phyloP scores from a whole-genome alignment of 2,888 invertebrate species.

The Temnothorax rugatulus region DNA sequence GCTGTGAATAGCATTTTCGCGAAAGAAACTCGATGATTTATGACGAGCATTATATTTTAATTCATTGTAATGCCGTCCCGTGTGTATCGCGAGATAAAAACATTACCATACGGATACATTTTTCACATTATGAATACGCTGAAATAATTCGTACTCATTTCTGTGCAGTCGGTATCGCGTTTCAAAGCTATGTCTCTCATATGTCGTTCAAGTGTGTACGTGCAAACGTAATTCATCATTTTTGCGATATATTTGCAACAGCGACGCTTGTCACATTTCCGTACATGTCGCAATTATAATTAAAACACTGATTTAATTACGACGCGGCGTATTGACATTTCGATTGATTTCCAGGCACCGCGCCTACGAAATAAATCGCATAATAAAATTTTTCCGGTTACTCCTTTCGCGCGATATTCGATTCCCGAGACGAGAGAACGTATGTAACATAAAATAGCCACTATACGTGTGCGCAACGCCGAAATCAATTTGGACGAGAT shows the following conservation, averaged over 20 bases:
- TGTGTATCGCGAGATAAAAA: constrained; percentile 30
- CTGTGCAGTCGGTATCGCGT: neutral
- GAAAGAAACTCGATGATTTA: constrained; percentile 28
- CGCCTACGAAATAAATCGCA: constrained; percentile 15
- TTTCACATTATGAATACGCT: constrained; percentile 8
- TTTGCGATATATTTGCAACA: constrained; percentile 26
- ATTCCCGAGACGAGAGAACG: neutral
- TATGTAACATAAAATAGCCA: constrained; percentile 7
- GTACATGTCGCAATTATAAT: constrained; percentile 14
- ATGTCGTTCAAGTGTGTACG: no score
- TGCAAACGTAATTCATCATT: constrained; percentile 32
- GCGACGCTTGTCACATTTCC: constrained; percentile 7
- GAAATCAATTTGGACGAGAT: constrained; percentile 54
- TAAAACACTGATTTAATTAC: constrained; percentile 50
- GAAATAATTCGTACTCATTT: constrained; percentile 46
- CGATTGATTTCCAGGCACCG: constrained; percentile 4
- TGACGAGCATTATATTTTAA: constrained; percentile 30
- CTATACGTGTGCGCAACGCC: neutral
- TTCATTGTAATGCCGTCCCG: constrained; percentile 12
- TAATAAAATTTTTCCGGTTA: constrained; percentile 23
- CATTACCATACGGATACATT: constrained; percentile 6
- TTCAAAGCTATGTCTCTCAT: constrained; percentile 4
- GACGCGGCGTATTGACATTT: constrained; percentile 8
- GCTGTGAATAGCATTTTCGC: constrained; percentile 20
- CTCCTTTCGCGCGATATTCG: constrained; percentile 26